Base-by-base conservation (phyloP, 2,888 invertebrate species). In the Troides aeacus region DNA sequence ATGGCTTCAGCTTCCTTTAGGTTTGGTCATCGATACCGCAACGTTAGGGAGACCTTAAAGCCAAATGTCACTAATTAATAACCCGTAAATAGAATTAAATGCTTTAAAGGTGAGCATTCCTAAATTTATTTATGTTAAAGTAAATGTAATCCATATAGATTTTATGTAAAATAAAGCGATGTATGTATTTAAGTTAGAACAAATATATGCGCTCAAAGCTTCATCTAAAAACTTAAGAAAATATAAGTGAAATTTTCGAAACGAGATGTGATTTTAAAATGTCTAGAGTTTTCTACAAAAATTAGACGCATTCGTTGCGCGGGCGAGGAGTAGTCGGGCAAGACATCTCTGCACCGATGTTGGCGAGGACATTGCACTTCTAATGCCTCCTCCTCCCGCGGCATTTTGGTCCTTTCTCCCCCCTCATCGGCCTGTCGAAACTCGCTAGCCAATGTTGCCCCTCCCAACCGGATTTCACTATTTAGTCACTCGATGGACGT, bases 301-400 rank as follows among this genome's bases (percentile, higher is more conserved):
- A 79, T 81, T 84, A 78, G 39, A 64, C 36, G 83, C 79, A 83
- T 80, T 81, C 81, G 85, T 81, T 79, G 79, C 79, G 77, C 78
- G 78, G 74, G 77, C 81, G 81, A 77, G 77, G 81, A 76, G 64
- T 60, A 69, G 74, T 74, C 83, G 84, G 81, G 78, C 83, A 83
- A 84, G 86, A 86, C 90, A 90, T 89, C 87, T 84, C 81, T 79
- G 78, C 77, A 75, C 81, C 86, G 83, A 86, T 87, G 90, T 89
- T 90, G 81, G 89, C 89, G 92, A 92, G 92, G 92, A 92, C 92
- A 90, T 92, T 92, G 92, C 92, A 92, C 92, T 92, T 90, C 84
- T 85, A 79, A 76, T 80, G 76, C 82, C 76, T 82, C 82, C 79
- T 74, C 80, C 79, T 74, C 80, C 76, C 80, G 78, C 79, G 73